Conservation (phyloP, 2,113 vertebrate genomes). For the Petrocephalus microphthalmus region DNA sequence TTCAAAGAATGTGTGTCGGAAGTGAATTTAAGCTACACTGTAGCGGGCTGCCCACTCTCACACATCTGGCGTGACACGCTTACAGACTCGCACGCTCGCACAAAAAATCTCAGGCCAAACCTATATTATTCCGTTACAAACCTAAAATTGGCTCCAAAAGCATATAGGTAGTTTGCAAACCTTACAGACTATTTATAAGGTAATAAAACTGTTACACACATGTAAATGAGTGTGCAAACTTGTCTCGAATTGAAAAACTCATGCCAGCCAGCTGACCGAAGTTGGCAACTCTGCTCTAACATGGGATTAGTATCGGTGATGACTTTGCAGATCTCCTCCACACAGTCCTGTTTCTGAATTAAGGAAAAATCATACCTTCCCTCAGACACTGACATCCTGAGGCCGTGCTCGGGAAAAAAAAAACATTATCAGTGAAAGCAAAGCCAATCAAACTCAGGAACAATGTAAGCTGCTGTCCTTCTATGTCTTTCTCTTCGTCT, state of each 20-base stretch:
- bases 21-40: background rate
- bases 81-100: too few species aligned
- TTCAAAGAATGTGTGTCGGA: background rate
- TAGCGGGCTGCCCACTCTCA: too few species aligned
- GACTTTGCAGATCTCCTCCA: background rate
- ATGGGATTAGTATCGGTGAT: background rate
- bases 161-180: too few species aligned
- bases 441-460: background rate
- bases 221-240: too few species aligned
- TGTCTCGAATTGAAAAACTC: too few species aligned
- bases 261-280: too few species aligned
- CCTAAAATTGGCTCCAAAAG: too few species aligned
- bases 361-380: background rate
- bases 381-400: background rate
- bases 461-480: background rate
- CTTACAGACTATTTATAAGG: too few species aligned
- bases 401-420: background rate
- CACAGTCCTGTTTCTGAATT: background rate
- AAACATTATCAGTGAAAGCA: background rate
- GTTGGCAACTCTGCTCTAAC: background rate
- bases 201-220: too few species aligned
- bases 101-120: too few species aligned
- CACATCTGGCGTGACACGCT: too few species aligned
- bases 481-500: constrained; percentile 29
- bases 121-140: too few species aligned